Base-by-base conservation (phyloP, 2,888 invertebrate genomes). In the Gymnoscelis rufifasciata region DNA sequence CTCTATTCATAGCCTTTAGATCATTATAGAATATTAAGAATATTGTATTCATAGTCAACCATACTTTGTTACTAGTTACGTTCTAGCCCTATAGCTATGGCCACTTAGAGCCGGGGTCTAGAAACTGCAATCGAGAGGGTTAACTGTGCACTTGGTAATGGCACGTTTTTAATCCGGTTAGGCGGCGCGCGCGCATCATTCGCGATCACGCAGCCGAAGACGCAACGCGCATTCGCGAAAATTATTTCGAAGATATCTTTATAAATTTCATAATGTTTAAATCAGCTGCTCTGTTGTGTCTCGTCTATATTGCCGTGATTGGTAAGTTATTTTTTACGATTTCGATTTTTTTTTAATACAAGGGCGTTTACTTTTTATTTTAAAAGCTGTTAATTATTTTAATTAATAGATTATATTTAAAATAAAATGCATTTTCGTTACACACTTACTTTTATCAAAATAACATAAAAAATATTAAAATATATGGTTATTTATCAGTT, bases 141-240 rank as follows among this genome's bases (percentile, higher is more conserved):
- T 35, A 68, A 60, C 61, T 63, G 68, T 63, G 61, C 68, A 64
- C 62, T 19, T 62, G 53, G 63, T 57, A 62, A 65, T 62, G 61
- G 69, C 59, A 57, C 60, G 64, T 57, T 83, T 83, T 83, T 81
- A 82, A 71, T 78, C 81, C 76, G 81, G 77, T 76, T 71, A 63
- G 61, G 51, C 53, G 57, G 70, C 74, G 75, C 68, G 51, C 57
- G 74, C 78, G 74, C 82, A 73, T 74, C 87, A 87, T 72, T 87
- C 68, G 73, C 65, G 59, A 68, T 68, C 72, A 56, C 67, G 74
- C 82, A 59, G 62, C 64, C 75, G 66, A 49, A 55, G 68, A 67
- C 71, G 74, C 65, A 70, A 64, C 70, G 62, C 68, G 69, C 47
- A 46, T 56, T 59, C 60, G 62, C 61, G 54, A 62, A 59, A n/a